These are phyloP conservation scores for Phylloscopus trochilus DNA, from an alignment of 2,113 vertebrate genomes.

Conservation along the genomic window DNA sequence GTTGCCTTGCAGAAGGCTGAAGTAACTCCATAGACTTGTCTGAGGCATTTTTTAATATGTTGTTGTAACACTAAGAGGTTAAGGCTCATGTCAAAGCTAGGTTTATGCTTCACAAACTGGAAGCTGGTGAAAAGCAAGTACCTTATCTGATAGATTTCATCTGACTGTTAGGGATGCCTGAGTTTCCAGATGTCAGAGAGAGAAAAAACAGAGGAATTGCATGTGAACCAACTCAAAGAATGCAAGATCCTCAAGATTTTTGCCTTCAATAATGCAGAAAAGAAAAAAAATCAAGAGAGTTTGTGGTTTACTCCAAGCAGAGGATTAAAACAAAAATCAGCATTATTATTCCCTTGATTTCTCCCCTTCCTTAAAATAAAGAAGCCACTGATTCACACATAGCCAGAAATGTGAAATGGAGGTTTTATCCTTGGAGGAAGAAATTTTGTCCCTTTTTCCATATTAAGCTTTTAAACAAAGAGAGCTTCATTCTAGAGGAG, in stretches of 20 bases:
- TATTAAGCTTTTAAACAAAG: constrained; percentile 33
- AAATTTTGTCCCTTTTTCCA: background rate
- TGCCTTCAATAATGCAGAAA: background rate
- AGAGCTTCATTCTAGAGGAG: background rate
- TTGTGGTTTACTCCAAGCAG: background rate
- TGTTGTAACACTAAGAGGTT: background rate
- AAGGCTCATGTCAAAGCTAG: background rate
- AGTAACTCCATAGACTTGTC: background rate
- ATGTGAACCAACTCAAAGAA: background rate
- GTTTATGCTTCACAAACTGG: background rate
- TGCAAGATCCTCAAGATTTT: background rate
- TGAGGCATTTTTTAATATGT: background rate
- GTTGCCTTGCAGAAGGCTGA: background rate
- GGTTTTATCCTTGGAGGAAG: constrained; percentile 6
- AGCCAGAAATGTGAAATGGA: background rate
- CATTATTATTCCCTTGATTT: background rate
- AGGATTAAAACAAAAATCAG: background rate
- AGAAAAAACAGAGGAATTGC: background rate
- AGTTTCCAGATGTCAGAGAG: background rate
- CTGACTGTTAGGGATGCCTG: background rate
- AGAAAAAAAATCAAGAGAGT: background rate
- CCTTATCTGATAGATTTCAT: background rate
- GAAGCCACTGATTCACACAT: background rate
- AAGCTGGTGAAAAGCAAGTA: background rate
- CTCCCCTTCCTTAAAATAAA: background rate